Percentiles rank a stretch among this genome's conserved stretches.
Conservation (phyloP, 2,797 vertebrate genomes). For the Anisognathus igniventris region DNA sequence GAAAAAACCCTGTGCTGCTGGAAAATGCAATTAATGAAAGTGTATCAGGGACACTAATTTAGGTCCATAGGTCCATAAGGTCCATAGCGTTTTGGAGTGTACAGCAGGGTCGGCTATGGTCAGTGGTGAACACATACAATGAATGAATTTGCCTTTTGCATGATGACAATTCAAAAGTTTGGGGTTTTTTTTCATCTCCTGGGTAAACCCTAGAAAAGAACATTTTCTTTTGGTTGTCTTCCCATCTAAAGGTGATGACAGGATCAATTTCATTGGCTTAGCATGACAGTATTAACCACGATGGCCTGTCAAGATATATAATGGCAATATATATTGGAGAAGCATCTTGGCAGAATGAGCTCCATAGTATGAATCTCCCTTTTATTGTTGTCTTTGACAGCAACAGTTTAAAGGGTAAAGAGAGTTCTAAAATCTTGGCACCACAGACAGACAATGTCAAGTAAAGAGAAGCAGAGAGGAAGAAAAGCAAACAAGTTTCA, state of each 20-base stretch:
- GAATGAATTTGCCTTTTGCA: slow-evolving; percentile 13
- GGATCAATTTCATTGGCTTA: slow-evolving; percentile 61
- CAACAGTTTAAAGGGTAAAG: slow-evolving; percentile 23
- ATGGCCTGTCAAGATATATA: slow-evolving; percentile 50
- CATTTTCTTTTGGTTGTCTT: slow-evolving; percentile 12
- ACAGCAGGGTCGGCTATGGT: background rate
- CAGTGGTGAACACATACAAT: background rate
- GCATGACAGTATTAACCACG: slow-evolving; percentile 64
- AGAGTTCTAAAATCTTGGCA: slow-evolving; percentile 16
- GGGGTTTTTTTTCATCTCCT: background rate
- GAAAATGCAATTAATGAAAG: slow-evolving; percentile 13
- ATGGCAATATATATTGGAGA: slow-evolving; percentile 37
- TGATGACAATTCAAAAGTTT: background rate
- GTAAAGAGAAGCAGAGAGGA: slow-evolving; percentile 23
- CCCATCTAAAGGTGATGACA: slow-evolving; percentile 49
- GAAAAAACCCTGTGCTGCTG: slow-evolving; percentile 37
- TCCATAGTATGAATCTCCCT: background rate
- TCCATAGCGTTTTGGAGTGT: slow-evolving; percentile 7
- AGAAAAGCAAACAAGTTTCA: slow-evolving; percentile 52
- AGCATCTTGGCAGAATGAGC: slow-evolving; percentile 15
- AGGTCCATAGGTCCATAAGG: slow-evolving; percentile 19
- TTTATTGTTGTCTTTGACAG: slow-evolving; percentile 34
- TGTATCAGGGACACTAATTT: background rate
- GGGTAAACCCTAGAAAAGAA: slow-evolving; percentile 23
- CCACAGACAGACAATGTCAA: slow-evolving; percentile 17